Evolutionary conservation across 92 coral and sea anemone species (phyloP).

Genomic region (Palythoa grandis): DNA sequence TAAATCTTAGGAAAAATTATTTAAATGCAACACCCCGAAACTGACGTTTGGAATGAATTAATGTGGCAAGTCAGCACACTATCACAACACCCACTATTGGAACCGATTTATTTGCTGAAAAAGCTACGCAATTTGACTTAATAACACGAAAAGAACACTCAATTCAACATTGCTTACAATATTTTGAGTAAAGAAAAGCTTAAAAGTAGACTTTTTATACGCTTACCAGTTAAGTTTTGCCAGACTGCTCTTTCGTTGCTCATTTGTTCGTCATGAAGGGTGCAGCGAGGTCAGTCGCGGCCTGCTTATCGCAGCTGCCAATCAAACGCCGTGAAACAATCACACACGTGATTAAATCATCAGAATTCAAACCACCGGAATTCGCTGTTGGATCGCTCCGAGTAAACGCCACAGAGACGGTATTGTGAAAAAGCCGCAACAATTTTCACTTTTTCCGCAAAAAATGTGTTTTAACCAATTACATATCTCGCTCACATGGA

Average conservation of each 20-base stretch:
- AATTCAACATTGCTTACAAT: background rate
- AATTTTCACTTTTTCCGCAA: conserved; percentile 2
- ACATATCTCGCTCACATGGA: background rate
- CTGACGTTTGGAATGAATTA: conserved; percentile 25
- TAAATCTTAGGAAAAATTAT: conserved; percentile 4
- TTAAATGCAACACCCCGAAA: conserved; percentile 37
- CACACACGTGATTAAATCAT: conserved; percentile 72
- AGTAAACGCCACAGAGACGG: background rate
- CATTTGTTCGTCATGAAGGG: conserved; percentile 41
- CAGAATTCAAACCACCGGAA: conserved; percentile 76
- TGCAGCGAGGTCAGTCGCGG: conserved; percentile 59
- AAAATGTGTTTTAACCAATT: background rate
- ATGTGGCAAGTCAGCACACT: conserved; percentile 32
- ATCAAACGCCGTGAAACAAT: conserved; percentile 79
- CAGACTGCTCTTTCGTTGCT: conserved; percentile 39
- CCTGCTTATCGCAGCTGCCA: conserved; percentile 81
- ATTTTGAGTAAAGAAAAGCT: background rate
- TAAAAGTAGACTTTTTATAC: conserved; percentile 34
- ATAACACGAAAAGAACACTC: conserved; percentile 29
- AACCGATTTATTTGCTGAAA: conserved; percentile 19
- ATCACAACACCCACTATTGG: conserved; percentile 33
- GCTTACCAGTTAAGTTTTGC: conserved; percentile 41
- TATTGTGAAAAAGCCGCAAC: conserved; percentile 5
- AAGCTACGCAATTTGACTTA: conserved; percentile 20
- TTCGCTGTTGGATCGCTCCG: conserved; percentile 52